Base-by-base conservation (phyloP, 2,888 invertebrate genomes). In the Salpingus planirostris region DNA sequence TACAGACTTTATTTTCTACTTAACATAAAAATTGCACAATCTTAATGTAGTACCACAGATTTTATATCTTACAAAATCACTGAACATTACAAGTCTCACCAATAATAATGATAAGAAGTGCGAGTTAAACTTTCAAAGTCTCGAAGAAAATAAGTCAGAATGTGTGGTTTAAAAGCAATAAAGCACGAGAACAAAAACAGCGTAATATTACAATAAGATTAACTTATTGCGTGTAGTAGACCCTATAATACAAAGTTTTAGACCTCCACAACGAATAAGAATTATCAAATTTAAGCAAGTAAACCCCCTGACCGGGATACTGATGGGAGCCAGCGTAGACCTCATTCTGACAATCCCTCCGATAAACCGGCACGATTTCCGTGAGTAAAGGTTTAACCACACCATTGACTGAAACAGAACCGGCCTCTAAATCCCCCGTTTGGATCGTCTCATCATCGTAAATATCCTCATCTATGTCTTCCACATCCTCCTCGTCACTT, bases 221-320 rank as follows among this genome's bases (percentile, higher is more conserved):
- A 30, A 26, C 23, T 55, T 55, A 63, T 37, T 87, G 83, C 29
- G 90, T 95, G 64, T 98, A 98, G 65, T 95, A 98, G 29, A 98
- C 95, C 67, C 97, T 80, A 66, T 98, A 99, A 66, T 97, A 99
- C 31, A 99, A 76, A 25, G 93, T 95, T 78, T 99, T 99, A 50
- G 95, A 95, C 55, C 98, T 79, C 97, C 97, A 98, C 48, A 99
- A 73, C 31, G 95, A 96, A 65, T 96, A 99, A 1, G 96, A 92
- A 68, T 99, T 99, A 69, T 99, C 98, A 66, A 99, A 99, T 69
- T 98, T 98, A 23, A 98, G 73, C 59, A 97, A 71, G 66, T 99
- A 99, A 21, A 96, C 90, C 11, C 98, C 98, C 67, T 90, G 84
- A 2, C 95, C 96, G 1, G 97, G 97, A 67, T 97, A 97, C 29